Evolutionary conservation across 2,113 vertebrate species (phyloP).

Genomic region (Prunella fulvescens): DNA sequence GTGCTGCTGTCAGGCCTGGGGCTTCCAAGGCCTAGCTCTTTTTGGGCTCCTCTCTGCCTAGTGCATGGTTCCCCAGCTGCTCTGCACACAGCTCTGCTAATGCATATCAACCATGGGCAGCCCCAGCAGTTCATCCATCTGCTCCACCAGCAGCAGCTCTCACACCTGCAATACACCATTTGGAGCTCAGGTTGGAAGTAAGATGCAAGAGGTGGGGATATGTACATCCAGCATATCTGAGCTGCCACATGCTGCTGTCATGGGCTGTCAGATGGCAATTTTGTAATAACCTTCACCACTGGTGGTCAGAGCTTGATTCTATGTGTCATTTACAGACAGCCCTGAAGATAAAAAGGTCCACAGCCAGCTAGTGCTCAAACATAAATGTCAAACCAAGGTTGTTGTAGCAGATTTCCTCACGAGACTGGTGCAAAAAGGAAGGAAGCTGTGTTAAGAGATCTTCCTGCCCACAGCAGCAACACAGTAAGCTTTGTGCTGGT

Average conservation of each 20-base stretch:
- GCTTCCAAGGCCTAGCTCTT: neutral
- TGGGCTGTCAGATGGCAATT: neutral
- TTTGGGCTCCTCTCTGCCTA: accelerated
- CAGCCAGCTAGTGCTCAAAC: neutral
- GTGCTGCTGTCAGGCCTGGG: neutral
- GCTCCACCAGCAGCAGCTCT: neutral
- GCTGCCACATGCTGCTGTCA: neutral
- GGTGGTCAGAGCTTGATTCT: neutral
- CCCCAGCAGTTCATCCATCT: neutral
- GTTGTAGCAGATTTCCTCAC: conserved; percentile 44
- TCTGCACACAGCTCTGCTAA: neutral
- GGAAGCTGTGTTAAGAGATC: conserved; percentile 45
- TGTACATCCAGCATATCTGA: neutral
- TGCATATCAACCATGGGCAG: neutral
- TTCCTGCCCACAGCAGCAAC: conserved; percentile 24
- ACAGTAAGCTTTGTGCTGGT: neutral
- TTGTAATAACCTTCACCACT: neutral
- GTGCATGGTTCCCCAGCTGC: accelerated
- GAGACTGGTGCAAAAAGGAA: conserved; percentile 51
- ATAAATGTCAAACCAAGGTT: conserved; percentile 52
- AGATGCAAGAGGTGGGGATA: neutral
- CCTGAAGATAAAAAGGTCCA: neutral
- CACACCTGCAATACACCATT: neutral
- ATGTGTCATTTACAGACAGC: neutral
- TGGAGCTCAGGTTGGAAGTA: neutral